phyloP scores from a whole-genome alignment of 1,140 invertebrate species.

The Andricus grossulariae region DNA sequence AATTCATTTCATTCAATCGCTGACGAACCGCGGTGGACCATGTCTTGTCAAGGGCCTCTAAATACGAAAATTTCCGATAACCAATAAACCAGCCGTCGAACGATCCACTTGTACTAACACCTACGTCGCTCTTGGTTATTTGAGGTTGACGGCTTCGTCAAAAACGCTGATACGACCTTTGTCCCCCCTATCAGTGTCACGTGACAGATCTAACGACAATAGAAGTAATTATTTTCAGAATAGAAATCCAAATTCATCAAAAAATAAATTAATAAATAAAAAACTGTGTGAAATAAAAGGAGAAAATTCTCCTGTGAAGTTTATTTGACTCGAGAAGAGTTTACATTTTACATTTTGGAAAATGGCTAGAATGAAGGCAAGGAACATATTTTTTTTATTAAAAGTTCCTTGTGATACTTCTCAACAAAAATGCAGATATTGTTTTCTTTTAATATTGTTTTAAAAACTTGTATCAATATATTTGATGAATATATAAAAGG shows the following conservation, averaged over 20 bases:
- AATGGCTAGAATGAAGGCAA: too few relatives aligned
- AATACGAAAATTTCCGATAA: slow-evolving; percentile 68
- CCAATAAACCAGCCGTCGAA: slow-evolving; percentile 65
- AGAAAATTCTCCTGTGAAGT: neutral
- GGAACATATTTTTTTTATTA: too few relatives aligned
- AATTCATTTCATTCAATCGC: too few relatives aligned
- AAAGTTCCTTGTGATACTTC: too few relatives aligned
- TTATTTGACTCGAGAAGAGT: too few relatives aligned
- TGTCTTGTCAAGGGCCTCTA: slow-evolving; percentile 57
- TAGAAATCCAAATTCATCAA: slow-evolving; percentile 35
- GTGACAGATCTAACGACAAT: slow-evolving; percentile 55
- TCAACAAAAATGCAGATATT: too few relatives aligned
- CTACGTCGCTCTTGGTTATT: slow-evolving; percentile 59
- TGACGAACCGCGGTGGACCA: slow-evolving; percentile 32
- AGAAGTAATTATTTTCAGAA: slow-evolving; percentile 60
- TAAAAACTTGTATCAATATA: too few relatives aligned
- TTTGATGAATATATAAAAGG: too few relatives aligned
- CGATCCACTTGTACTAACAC: slow-evolving; percentile 66
- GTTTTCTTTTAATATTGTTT: too few relatives aligned
- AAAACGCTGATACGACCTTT: slow-evolving; percentile 68
- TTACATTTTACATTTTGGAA: too few relatives aligned
- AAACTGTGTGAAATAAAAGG: neutral
- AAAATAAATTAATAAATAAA: neutral
- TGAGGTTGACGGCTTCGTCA: slow-evolving; percentile 64
- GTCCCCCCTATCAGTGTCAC: slow-evolving; percentile 59